Base-by-base conservation (phyloP, 2,888 invertebrate genomes). In the Unio pictorum region DNA sequence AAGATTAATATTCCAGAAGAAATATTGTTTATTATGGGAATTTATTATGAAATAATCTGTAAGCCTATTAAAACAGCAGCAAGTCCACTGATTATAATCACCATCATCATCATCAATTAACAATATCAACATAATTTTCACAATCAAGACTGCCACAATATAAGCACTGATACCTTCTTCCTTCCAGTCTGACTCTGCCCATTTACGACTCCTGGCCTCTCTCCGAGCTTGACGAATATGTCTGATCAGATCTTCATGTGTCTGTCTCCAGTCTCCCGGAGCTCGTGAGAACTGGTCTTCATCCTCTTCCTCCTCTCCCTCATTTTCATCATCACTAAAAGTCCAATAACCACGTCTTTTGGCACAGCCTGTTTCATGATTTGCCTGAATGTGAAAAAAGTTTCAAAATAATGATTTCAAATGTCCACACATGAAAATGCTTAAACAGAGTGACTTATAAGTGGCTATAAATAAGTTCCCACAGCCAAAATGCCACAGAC, bases 351-450 rank as follows among this genome's bases (percentile, higher is more conserved):
- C 78, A 69, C 69, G 75, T 58, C 80, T 71, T n/a, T 78, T 72
- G 26, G 78, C 80, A 76, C 84, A 84, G 3, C 73, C 71, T 64
- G 78, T 76, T 63, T 81, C 82, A 74, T 84, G 84, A 11, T 71
- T 72, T 18, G 76, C 77, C 84, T 84, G 69, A 15, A 63, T 59
- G 45, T 11, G 66, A 45, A 66, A 18, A 61, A 20, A n/a, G n/a
- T 56, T 45, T 45, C 45, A 45, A 45, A 45, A 11, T 45, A 15
- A 45, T 45, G 45, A 45, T 45, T 15, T 15, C 15, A 45, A 45
- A 45, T 15, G 4, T 15, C 11, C 45, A 45, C 15, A 15, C 45
- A 45, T 45, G 45, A 45, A 45, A 45, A 45, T 45, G 45, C 11
- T 45, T 45, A 34, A 34, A 34, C 6, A 45, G 3, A 45, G 45